These are phyloP conservation scores for Styela plicata DNA, from an alignment of 23 tunicate species.

Conservation along the genomic window DNA sequence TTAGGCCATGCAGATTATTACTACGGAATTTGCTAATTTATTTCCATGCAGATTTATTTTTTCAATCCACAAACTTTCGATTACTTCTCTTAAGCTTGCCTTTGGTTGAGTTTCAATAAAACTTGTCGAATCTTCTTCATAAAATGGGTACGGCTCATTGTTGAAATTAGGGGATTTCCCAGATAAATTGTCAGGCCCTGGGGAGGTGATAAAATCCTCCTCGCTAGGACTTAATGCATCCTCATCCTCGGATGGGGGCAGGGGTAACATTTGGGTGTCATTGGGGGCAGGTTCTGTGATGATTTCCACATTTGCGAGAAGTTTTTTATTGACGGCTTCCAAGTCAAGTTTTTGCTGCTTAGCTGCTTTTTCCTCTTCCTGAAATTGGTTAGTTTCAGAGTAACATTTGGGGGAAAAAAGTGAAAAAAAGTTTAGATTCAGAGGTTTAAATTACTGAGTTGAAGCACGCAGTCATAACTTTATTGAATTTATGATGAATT, in stretches of 20 bases:
- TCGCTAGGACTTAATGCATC: conserved; percentile 21
- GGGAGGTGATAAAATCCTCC: conserved; percentile 15
- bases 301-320: not conserved
- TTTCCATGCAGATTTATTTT: not conserved
- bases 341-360: conserved; percentile 27
- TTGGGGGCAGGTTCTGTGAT: conserved; percentile 3
- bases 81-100: conserved; percentile 11
- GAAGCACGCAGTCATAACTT: too few relatives aligned
- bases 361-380: conserved; percentile 34
- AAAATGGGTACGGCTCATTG: not conserved
- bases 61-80: not conserved
- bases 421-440: too few relatives aligned
- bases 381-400: not conserved
- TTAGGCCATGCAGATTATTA: too few relatives aligned
- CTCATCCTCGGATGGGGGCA: conserved; percentile 3
- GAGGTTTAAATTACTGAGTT: too few relatives aligned
- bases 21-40: not conserved
- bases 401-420: not conserved
- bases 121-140: not conserved
- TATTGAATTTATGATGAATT: too few relatives aligned
- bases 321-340: conserved; percentile 28
- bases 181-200: not conserved
- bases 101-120: not conserved
- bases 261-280: conserved; percentile 11
- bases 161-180: conserved; percentile 29